These are phyloP conservation scores for Helicoverpa assulta DNA, from an alignment of 2,888 invertebrate genomes.

Conservation along the genomic window DNA sequence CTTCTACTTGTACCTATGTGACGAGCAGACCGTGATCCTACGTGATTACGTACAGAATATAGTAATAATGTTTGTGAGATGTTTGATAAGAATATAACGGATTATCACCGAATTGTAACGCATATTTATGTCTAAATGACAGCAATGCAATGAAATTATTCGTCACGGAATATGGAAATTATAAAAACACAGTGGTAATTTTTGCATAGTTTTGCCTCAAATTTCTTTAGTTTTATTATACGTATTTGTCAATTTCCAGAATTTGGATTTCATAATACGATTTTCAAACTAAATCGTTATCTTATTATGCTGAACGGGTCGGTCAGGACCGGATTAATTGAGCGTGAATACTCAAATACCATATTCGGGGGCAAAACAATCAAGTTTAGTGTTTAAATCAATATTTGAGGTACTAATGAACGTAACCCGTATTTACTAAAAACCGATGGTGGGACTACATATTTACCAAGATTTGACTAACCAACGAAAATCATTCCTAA, in stretches of 20 bases:
- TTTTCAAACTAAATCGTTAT: constrained; percentile 10
- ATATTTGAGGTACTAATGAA: constrained; percentile 54
- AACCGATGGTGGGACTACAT: neutral
- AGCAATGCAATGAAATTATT: neutral
- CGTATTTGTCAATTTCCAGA: no score
- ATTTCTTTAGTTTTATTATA: no score
- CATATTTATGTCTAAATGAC: constrained; percentile 2
- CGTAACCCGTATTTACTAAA: constrained; percentile 16
- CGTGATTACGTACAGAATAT: constrained; percentile 65
- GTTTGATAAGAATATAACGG: constrained; percentile 61
- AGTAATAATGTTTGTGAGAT: constrained; percentile 65
- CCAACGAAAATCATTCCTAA: constrained; percentile 3
- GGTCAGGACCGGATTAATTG: constrained; percentile 36
- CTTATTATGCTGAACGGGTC: neutral
- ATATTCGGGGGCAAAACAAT: constrained; percentile 41
- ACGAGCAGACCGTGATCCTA: constrained; percentile 43
- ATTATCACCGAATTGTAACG: constrained; percentile 29
- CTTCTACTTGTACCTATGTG: constrained; percentile 23
- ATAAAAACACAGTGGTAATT: no score
- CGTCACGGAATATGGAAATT: no score
- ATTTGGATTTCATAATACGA: neutral
- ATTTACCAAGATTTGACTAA: constrained; percentile 17
- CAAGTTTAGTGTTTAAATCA: constrained; percentile 41
- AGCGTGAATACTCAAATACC: constrained; percentile 49
- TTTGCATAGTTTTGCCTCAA: no score